Percentiles rank a stretch among this genome's conserved stretches.
Evolutionary conservation across 1,140 invertebrate species (phyloP).

Genomic region (Alviniconcha marisindica): DNA sequence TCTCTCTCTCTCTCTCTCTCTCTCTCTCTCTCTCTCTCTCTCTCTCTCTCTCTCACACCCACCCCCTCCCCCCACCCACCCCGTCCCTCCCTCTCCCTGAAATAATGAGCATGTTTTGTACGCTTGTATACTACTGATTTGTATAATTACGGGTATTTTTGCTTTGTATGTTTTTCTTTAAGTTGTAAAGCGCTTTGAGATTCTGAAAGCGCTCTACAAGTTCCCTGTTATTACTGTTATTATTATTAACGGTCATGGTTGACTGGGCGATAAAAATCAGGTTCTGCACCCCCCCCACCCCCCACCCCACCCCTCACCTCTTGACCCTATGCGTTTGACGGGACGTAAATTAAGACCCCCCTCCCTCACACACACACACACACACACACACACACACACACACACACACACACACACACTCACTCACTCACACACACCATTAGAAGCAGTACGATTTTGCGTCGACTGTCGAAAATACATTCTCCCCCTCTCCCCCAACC

Average conservation of each 20-base stretch:
- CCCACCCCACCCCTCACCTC: too few relatives aligned
- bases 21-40: neutral
- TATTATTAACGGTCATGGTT: too few relatives aligned
- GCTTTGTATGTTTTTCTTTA: neutral
- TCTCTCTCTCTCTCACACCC: neutral
- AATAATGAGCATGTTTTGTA: neutral
- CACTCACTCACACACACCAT: neutral
- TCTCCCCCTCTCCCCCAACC: too few relatives aligned
- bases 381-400: constrained; percentile 7
- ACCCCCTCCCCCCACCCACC: neutral
- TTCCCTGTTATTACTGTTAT: too few relatives aligned
- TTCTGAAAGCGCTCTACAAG: too few relatives aligned
- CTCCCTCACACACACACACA: constrained; percentile 11
- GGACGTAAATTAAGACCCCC: too few relatives aligned
- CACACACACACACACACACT: constrained; percentile 17
- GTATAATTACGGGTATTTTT: neutral
- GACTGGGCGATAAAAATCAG: too few relatives aligned
- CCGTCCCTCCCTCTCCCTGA: neutral
- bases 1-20: neutral
- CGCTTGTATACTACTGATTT: too few relatives aligned
- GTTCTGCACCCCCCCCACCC: too few relatives aligned
- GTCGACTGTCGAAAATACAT: neutral
- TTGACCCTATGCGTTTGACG: too few relatives aligned
- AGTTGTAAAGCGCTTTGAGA: too few relatives aligned
- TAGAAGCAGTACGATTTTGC: neutral